These are phyloP conservation scores for Heterodera filipjevi DNA, from an alignment of 2,888 invertebrate genomes.

Conservation along the genomic window DNA sequence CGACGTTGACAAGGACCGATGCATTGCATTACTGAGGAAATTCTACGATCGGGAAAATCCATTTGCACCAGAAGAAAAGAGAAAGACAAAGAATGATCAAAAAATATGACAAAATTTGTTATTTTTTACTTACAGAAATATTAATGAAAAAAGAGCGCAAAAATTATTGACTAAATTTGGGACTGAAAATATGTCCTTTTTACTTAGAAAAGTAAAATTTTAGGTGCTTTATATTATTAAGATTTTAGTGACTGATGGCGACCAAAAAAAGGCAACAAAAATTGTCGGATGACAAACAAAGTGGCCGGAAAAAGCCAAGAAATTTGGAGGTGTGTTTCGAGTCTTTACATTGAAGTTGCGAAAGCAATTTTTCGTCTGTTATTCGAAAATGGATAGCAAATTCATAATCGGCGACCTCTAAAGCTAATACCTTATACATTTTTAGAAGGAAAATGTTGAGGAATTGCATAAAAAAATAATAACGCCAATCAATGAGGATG, in stretches of 20 bases:
- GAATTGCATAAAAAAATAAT: not conserved
- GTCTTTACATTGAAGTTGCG: too few relatives aligned
- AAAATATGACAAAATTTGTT: not conserved
- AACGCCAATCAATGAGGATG: not conserved
- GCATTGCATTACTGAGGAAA: conserved; percentile 83
- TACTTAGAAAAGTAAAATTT: too few relatives aligned
- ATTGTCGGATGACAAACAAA: not conserved
- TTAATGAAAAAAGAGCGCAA: not conserved
- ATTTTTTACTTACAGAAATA: not conserved
- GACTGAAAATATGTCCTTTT: too few relatives aligned
- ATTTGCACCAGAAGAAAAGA: conserved; percentile 59
- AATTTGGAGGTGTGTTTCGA: not conserved
- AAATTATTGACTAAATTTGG: too few relatives aligned
- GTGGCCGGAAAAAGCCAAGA: not conserved
- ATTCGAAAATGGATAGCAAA: too few relatives aligned
- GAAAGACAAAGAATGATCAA: conserved; percentile 47
- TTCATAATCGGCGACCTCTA: too few relatives aligned
- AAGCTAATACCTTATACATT: not conserved
- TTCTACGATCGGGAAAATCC: conserved; percentile 96
- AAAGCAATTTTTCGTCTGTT: too few relatives aligned
- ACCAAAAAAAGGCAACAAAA: not conserved
- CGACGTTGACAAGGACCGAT: conserved; percentile 69
- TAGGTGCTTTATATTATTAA: not conserved
- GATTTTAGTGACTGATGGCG: not conserved
- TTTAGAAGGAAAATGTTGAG: conserved; percentile 18